phyloP scores from a whole-genome alignment of 2,888 invertebrate species.

The Micoletzkya japonica region DNA sequence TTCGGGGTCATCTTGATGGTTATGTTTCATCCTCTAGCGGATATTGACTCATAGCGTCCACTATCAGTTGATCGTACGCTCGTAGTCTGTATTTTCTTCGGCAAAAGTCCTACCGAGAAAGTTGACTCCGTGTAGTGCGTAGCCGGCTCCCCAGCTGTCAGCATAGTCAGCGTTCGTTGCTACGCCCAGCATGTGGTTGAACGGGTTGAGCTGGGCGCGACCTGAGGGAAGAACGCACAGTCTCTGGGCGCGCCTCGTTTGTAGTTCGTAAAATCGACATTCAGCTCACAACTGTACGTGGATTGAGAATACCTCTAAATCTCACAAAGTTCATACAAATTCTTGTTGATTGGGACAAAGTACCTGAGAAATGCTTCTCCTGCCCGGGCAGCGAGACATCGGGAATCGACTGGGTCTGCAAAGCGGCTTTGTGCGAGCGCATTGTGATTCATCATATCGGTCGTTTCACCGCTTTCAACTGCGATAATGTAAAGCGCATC shows the following conservation, averaged over 20 bases:
- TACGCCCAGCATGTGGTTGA: conserved; percentile 46
- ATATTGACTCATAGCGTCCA: too few relatives aligned
- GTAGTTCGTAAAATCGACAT: too few relatives aligned
- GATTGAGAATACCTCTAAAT: too few relatives aligned
- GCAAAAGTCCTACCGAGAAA: conserved; percentile 34
- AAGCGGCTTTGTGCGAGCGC: background rate
- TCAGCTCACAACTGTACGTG: too few relatives aligned
- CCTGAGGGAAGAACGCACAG: too few relatives aligned
- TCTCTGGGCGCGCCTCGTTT: too few relatives aligned
- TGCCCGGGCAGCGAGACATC: conserved; percentile 48
- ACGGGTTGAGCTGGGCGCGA: conserved; percentile 47
- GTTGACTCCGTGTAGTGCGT: conserved; percentile 46
- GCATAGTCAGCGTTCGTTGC: conserved; percentile 42
- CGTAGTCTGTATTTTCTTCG: too few relatives aligned
- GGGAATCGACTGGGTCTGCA: conserved; percentile 43
- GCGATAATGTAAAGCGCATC: too few relatives aligned
- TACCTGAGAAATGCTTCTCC: conserved; percentile 47
- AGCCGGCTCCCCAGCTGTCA: conserved; percentile 46
- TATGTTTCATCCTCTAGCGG: background rate
- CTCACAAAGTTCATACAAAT: too few relatives aligned
- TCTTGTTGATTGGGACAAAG: too few relatives aligned
- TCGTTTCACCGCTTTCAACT: background rate
- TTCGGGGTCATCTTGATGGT: too few relatives aligned
- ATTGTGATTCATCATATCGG: background rate
- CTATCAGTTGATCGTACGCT: too few relatives aligned